These are phyloP conservation scores for Crioceris asparagi DNA, from an alignment of 2,888 invertebrate genomes.

Conservation along the genomic window DNA sequence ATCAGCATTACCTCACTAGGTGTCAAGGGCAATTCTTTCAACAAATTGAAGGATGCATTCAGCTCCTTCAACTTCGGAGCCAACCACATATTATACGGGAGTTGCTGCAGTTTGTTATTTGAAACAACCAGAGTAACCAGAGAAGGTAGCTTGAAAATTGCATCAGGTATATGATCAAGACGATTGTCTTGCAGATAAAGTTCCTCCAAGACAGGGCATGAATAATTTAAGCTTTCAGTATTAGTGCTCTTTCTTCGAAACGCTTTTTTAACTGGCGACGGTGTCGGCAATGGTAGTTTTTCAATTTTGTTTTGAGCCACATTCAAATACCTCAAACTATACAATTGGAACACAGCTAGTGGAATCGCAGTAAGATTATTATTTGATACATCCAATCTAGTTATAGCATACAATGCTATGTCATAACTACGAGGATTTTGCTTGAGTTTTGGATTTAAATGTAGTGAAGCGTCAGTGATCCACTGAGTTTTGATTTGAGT, in stretches of 20 bases:
- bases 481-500: conserved; percentile 68
- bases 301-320: conserved; percentile 83
- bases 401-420: conserved; percentile 79
- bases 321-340: conserved; percentile 73
- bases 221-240: conserved; percentile 40
- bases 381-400: conserved; percentile 84
- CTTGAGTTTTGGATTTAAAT: conserved; percentile 73
- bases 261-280: conserved; percentile 27
- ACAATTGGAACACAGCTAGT: conserved; percentile 66
- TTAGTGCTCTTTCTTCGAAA: conserved; percentile 27
- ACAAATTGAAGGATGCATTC: conserved; percentile 79
- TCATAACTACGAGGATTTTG: conserved; percentile 55
- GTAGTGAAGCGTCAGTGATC: conserved; percentile 73
- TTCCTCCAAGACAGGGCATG: conserved; percentile 77
- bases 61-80: conserved; percentile 78
- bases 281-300: conserved; percentile 48
- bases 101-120: conserved; percentile 76
- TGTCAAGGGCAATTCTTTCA: conserved; percentile 61
- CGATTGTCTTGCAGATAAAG: conserved; percentile 87
- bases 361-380: conserved; percentile 78
- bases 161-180: conserved; percentile 68
- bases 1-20: conserved; percentile 37
- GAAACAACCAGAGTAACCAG: conserved; percentile 81
- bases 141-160: conserved; percentile 69
- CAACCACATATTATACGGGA: conserved; percentile 80